Evolutionary conservation across 2,888 invertebrate species (phyloP), one percentile per base, ranked within the genome.

Genomic region (Harpagoxenus sublaevis): DNA sequence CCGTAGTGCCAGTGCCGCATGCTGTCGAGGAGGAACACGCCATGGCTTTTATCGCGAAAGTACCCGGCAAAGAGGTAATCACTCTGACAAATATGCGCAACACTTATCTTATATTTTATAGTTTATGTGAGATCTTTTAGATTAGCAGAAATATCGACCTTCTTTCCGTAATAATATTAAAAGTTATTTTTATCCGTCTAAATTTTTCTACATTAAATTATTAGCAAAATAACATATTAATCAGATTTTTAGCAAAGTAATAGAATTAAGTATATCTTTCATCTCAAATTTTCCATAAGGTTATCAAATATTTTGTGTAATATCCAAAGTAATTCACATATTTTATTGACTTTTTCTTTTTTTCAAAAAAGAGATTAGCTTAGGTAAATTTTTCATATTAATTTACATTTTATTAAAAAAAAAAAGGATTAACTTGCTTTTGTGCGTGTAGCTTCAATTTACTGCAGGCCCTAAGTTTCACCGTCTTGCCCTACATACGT

Each of bases 21-120:
- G 66, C 62, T 55, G 78, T 87, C 63, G 92, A 92, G 62, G 90
- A 89, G 66, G 91, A 92, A 74, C 89, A 89, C 70, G 93, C 92
- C 0, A 85, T 93, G 63, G 93, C 92, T 45, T 92, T 93, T 71
- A 89, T 93, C 48, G 84, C 86, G 3, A 92, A 84, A 78, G 51
- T 83, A 23, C 85, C 84, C 3, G 79, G 86, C 1, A 74, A 78
- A 35, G 53, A 86, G 35, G 89, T 90, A 68, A 77, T 83, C 79
- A 45, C 53, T 28, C n/a, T 9, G 28, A 15, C 5, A 51, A 45
- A 77, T 48, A 48, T 60, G 48, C 12, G 2, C n/a, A 63, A 57
- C 45, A 10, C 4, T 18, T 42, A 23, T 35, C 28, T n/a, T n/a
- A 18, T 55, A 15, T 23, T 0, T n/a, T 18, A 3, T 75, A 4